Evolutionary conservation across 2,113 vertebrate genomes (phyloP).

Genomic region (Eclectus roratus): DNA sequence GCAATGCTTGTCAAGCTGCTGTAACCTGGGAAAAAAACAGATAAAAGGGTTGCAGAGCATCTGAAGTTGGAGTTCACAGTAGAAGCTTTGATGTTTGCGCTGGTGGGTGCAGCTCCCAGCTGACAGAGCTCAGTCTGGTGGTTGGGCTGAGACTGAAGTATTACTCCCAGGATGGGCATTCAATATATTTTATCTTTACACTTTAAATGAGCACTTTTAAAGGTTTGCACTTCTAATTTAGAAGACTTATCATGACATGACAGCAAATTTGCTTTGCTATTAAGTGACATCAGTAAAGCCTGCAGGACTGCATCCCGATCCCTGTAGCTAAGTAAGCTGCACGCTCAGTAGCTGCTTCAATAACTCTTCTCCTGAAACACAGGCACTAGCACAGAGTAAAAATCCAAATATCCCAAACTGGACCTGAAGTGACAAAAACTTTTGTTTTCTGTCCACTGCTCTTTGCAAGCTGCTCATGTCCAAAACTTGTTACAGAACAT

Average conservation of each 20-base stretch:
- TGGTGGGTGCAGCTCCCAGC: neutral
- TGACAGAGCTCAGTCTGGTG: neutral
- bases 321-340: neutral
- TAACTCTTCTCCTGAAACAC: neutral
- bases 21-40: slow-evolving; percentile 77
- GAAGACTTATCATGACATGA: neutral
- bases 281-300: neutral
- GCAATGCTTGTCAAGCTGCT: slow-evolving; percentile 90
- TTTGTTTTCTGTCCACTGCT: neutral
- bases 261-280: neutral
- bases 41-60: neutral
- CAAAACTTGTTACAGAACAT: neutral
- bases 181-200: neutral
- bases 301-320: neutral
- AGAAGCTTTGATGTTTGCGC: neutral
- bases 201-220: neutral
- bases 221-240: neutral
- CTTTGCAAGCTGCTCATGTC: neutral
- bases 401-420: neutral
- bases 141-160: neutral
- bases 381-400: neutral
- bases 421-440: neutral
- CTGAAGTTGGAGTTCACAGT: neutral
- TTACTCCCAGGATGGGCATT: neutral
- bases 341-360: neutral